Evolutionary conservation across 2,888 invertebrate genomes (phyloP).

Genomic region (Baccha elongata): DNA sequence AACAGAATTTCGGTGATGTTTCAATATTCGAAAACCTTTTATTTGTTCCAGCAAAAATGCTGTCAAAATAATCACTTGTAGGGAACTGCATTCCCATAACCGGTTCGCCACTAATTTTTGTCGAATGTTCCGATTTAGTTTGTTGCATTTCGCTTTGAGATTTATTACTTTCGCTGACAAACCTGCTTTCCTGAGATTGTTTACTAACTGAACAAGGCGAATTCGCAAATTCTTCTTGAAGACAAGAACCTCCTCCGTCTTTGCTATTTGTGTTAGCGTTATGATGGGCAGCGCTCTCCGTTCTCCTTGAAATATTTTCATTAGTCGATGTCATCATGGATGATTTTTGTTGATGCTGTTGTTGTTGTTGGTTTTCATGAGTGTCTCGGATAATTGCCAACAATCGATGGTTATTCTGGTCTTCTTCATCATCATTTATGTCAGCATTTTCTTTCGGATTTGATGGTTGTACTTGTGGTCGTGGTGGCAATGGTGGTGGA

Average conservation of each 20-base stretch:
- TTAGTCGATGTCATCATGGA: slow-evolving; percentile 76
- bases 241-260: slow-evolving; percentile 35
- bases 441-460: slow-evolving; percentile 58
- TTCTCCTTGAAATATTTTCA: slow-evolving; percentile 81
- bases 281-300: slow-evolving; percentile 74
- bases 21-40: slow-evolving; percentile 81
- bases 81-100: slow-evolving; percentile 75
- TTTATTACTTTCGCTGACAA: slow-evolving; percentile 55
- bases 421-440: slow-evolving; percentile 74
- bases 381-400: slow-evolving; percentile 85
- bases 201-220: slow-evolving; percentile 58
- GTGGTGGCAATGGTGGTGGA: slow-evolving; percentile 78
- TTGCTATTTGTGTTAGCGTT: slow-evolving; percentile 39
- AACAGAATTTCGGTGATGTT: slow-evolving; percentile 72
- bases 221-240: slow-evolving; percentile 47
- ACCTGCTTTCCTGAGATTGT: slow-evolving; percentile 63
- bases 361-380: slow-evolving; percentile 71
- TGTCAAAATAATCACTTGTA: slow-evolving; percentile 75
- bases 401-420: slow-evolving; percentile 84
- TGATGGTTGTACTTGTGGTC: slow-evolving; percentile 76
- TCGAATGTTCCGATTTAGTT: slow-evolving; percentile 31
- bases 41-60: slow-evolving; percentile 78
- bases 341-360: slow-evolving; percentile 45
- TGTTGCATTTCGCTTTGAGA: slow-evolving; percentile 54
- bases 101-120: slow-evolving; percentile 42